Base-by-base conservation (phyloP, 2,113 vertebrate genomes). In the Tonatia bakeri region DNA sequence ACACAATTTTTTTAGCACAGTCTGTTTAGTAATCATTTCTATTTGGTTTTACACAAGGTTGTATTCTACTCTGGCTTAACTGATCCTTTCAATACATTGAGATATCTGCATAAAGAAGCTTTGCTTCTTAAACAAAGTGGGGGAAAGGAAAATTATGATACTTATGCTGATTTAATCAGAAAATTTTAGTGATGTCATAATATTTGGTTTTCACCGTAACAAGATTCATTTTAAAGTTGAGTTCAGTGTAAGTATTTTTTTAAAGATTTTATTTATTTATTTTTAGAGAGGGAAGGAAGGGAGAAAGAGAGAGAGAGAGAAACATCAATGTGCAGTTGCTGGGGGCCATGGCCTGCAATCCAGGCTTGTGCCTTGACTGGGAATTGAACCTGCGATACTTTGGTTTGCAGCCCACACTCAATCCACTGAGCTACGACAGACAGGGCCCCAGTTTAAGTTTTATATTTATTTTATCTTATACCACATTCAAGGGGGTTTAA, bases 391-490 rank as follows among this genome's bases (percentile, higher is more conserved):
- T n/a, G n/a, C n/a, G n/a, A n/a, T n/a, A n/a, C n/a, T n/a, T n/a
- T n/a, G n/a, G n/a, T n/a, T n/a, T n/a, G n/a, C n/a, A n/a, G n/a
- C n/a, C n/a, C n/a, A n/a, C n/a, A n/a, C n/a, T n/a, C n/a, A n/a
- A n/a, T n/a, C n/a, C n/a, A n/a, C n/a, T n/a, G n/a, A n/a, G n/a
- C n/a, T n/a, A n/a, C n/a, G n/a, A n/a, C n/a, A n/a, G n/a, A n/a
- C n/a, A n/a, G n/a, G n/a, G n/a, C n/a, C n/a, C n/a, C n/a, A n/a
- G 16, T 88, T 96, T 92, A 64, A 89, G 4, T 73, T 97, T 92
- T 92, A 43, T 73, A 45, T 77, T 72, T 67, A 54, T 88, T 94
- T 79, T 75, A 86, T 92, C 40, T 90, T 87, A 5, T 73, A 47
- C 26, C 33, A 64, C 20, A 73, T 45, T 40, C 45, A 87, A 77